A percentile compares a stretch with the other conserved stretches of the same genome.
These are phyloP conservation scores for Steatocranus sp. DNA, from an alignment of 2,797 vertebrate genomes.

Conservation along the genomic window DNA sequence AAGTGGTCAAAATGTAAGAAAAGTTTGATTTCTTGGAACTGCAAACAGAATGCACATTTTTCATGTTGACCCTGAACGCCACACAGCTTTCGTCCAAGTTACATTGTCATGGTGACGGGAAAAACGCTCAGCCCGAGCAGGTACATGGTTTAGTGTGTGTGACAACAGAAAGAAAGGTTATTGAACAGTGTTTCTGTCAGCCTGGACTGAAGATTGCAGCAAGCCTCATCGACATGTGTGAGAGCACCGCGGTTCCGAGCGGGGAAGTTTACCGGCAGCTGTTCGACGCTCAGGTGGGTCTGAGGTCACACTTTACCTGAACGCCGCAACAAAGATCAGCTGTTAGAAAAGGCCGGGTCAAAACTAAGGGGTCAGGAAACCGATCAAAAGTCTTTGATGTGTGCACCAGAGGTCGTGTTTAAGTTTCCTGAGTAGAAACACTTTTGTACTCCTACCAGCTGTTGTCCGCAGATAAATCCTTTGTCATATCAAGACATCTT, in stretches of 20 bases:
- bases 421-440: neutral
- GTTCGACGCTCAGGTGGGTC: slow-evolving; percentile 78
- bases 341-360: neutral
- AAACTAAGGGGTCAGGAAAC: neutral
- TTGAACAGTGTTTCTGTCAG: neutral
- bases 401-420: neutral
- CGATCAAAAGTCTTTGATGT: neutral
- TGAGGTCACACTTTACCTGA: neutral
- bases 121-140: neutral
- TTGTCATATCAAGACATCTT: neutral
- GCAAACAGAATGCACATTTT: no score
- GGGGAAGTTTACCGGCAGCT: slow-evolving; percentile 68
- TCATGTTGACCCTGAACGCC: neutral
- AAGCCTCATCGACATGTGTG: neutral
- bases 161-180: neutral
- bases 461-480: neutral
- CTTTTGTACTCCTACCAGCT: neutral
- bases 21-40: neutral
- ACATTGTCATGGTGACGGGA: neutral
- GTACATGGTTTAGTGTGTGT: neutral
- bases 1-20: neutral
- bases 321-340: neutral
- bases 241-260: slow-evolving; percentile 44
- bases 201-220: neutral
- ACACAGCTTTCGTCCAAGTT: neutral